Percentiles rank a stretch among this genome's conserved stretches.
phyloP scores from a whole-genome alignment of 2,888 invertebrate species.

The Linyphia triangularis region DNA sequence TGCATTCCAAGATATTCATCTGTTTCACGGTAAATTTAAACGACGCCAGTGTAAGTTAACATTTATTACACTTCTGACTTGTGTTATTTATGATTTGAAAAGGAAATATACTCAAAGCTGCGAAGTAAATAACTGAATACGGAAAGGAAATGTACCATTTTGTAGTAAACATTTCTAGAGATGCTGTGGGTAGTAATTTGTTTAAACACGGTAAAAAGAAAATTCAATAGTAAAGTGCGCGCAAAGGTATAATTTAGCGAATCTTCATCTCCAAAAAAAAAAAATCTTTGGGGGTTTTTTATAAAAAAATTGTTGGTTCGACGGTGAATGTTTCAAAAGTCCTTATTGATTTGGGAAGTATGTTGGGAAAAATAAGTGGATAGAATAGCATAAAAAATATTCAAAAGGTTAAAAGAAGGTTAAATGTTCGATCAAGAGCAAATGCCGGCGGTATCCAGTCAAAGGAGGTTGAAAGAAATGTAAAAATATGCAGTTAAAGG shows the following conservation, averaged over 20 bases:
- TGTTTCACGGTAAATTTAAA: no score
- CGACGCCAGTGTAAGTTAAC: no score
- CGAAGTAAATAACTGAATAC: background rate
- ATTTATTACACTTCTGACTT: no score
- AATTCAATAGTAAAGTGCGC: background rate
- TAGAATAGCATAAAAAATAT: background rate
- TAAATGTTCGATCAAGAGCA: background rate
- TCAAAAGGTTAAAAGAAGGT: background rate
- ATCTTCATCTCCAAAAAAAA: background rate
- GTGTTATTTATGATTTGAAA: no score
- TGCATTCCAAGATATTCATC: no score
- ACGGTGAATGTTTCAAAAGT: background rate
- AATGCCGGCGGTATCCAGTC: slow-evolving; percentile 10
- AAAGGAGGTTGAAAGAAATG: slow-evolving; percentile 20
- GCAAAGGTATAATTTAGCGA: background rate
- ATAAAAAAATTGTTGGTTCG: background rate
- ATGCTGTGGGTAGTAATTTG: background rate
- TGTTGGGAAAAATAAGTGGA: slow-evolving; percentile 1
- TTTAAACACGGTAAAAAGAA: background rate
- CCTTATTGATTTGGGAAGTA: background rate
- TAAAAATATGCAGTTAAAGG: slow-evolving; percentile 51
- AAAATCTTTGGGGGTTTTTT: no score
- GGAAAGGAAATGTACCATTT: background rate
- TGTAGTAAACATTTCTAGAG: background rate
- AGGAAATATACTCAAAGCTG: no score